Evolutionary conservation across 92 coral and sea anemone genomes (phyloP).

Genomic region (Bergia puertoricense): DNA sequence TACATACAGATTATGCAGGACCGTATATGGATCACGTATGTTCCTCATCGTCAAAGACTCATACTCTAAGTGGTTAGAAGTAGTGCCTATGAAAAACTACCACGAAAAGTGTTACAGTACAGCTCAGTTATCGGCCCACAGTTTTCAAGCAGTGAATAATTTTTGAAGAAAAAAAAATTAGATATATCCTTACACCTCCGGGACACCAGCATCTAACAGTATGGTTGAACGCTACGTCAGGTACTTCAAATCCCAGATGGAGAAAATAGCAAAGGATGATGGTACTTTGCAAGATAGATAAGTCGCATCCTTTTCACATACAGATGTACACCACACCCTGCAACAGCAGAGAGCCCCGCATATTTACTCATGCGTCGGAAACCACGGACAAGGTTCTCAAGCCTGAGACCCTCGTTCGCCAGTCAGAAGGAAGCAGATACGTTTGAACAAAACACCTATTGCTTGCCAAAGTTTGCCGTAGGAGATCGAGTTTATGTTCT

Average conservation of each 20-base stretch:
- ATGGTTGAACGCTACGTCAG: constrained; percentile 35
- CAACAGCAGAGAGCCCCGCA: constrained; percentile 5
- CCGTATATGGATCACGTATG: no score
- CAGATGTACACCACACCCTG: constrained; percentile 7
- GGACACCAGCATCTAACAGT: constrained; percentile 38
- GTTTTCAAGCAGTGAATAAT: no score
- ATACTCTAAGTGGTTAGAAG: no score
- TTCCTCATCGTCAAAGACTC: no score
- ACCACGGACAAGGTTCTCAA: constrained; percentile 45
- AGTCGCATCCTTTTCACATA: not conserved
- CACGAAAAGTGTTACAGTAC: no score
- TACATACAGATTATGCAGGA: no score
- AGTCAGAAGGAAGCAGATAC: constrained; percentile 46
- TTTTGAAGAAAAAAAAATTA: constrained; percentile 18
- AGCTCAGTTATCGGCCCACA: no score
- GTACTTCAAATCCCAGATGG: constrained; percentile 30
- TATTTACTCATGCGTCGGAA: constrained; percentile 46
- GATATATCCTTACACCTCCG: not conserved
- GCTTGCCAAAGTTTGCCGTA: constrained; percentile 41
- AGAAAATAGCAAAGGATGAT: not conserved
- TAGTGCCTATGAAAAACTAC: no score
- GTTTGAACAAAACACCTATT: constrained; percentile 43
- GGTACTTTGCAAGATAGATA: not conserved
- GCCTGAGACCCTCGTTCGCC: constrained; percentile 42
- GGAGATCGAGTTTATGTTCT: constrained; percentile 48